Percentiles rank a stretch among this genome's conserved stretches.
Evolutionary conservation across 2,888 invertebrate species (phyloP).

Genomic region (Amblyjoppa fuscipennis): DNA sequence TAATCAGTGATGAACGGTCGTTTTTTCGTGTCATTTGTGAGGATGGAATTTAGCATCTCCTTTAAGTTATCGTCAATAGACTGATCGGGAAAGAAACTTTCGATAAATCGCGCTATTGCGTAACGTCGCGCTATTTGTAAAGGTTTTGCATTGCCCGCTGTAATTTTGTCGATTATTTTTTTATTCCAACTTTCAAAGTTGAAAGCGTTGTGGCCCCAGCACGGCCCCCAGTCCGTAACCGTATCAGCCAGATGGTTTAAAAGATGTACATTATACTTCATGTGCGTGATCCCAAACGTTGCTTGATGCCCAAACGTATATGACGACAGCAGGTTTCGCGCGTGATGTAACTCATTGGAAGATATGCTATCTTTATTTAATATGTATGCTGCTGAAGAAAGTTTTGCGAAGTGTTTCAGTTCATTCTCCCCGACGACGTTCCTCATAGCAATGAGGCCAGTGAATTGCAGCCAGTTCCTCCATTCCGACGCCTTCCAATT

Average conservation of each 20-base stretch:
- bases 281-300: neutral
- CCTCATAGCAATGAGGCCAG: neutral
- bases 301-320: neutral
- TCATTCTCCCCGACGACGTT: slow-evolving; percentile 7
- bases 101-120: slow-evolving; percentile 1
- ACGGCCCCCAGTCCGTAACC: slow-evolving; percentile 31
- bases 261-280: slow-evolving; percentile 37
- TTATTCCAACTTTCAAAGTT: slow-evolving; percentile 19
- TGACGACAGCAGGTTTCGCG: neutral
- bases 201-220: slow-evolving; percentile 32
- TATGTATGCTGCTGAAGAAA: slow-evolving; percentile 6
- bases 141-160: slow-evolving; percentile 13
- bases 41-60: slow-evolving; percentile 15
- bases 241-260: slow-evolving; percentile 1
- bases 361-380: neutral
- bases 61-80: slow-evolving; percentile 1
- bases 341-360: neutral
- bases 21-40: slow-evolving; percentile 1
- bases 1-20: slow-evolving; percentile 19
- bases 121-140: slow-evolving; percentile 20
- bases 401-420: slow-evolving; percentile 22
- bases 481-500: slow-evolving; percentile 3
- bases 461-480: slow-evolving; percentile 19
- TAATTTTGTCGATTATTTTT: neutral
- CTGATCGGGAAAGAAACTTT: slow-evolving; percentile 21